phyloP scores from a whole-genome alignment of 2,888 invertebrate species.

The Hylaea fasciaria region DNA sequence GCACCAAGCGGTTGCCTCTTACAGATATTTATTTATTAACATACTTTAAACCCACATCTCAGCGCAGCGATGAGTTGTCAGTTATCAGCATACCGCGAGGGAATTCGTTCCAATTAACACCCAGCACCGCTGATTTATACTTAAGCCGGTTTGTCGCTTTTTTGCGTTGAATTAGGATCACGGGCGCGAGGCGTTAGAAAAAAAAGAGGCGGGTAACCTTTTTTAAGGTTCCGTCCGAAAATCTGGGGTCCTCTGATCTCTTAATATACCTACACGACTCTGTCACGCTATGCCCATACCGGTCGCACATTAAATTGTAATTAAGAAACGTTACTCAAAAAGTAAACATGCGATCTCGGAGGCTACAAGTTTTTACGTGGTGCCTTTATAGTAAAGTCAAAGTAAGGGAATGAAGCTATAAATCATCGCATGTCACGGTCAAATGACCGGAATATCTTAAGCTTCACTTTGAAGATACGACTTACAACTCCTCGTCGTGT shows the following conservation, averaged over 20 bases:
- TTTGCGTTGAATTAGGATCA: slow-evolving; percentile 68
- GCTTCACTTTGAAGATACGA: slow-evolving; percentile 35
- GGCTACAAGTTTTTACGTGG: slow-evolving; percentile 16
- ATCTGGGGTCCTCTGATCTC: slow-evolving; percentile 1
- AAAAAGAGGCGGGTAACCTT: slow-evolving; percentile 47
- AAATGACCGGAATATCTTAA: slow-evolving; percentile 22
- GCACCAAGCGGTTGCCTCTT: slow-evolving; percentile 14
- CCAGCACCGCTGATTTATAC: slow-evolving; percentile 72
- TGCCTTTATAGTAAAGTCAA: slow-evolving; percentile 9
- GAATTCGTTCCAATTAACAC: slow-evolving; percentile 83
- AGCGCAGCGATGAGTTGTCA: slow-evolving; percentile 42
- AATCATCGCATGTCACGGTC: slow-evolving; percentile 30
- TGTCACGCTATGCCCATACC: slow-evolving; percentile 16
- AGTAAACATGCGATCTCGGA: slow-evolving; percentile 9
- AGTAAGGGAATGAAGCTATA: slow-evolving; percentile 21
- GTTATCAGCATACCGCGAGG: slow-evolving; percentile 64
- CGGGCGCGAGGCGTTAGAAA: slow-evolving; percentile 64
- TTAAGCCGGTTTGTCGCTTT: slow-evolving; percentile 64
- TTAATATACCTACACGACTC: slow-evolving; percentile 16
- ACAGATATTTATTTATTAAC: slow-evolving; percentile 35
- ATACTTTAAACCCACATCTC: slow-evolving; percentile 40
- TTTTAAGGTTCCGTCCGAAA: slow-evolving; percentile 28
- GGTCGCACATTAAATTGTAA: slow-evolving; percentile 19
- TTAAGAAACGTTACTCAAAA: slow-evolving; percentile 11
- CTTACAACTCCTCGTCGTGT: slow-evolving; percentile 44